These are phyloP conservation scores for Andrena praecox DNA, from an alignment of 2,888 invertebrate genomes.

Conservation along the genomic window DNA sequence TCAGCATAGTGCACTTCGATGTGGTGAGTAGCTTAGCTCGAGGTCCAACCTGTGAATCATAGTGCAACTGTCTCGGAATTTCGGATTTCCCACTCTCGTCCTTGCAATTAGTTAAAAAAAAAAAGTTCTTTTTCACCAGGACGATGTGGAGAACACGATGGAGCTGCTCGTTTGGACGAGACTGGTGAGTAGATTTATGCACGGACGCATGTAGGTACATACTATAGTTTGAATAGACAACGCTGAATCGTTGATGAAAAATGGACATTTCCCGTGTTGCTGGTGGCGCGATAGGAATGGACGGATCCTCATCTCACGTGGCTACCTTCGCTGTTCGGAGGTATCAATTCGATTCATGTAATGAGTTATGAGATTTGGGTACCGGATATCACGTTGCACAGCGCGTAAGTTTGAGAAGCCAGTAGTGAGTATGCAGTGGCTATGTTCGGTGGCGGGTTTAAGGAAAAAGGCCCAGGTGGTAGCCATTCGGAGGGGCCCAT, in stretches of 20 bases:
- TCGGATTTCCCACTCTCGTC: too few species aligned
- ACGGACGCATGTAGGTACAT: too few species aligned
- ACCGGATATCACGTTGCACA: slow-evolving; percentile 91
- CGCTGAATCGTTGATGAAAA: background rate
- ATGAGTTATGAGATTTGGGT: slow-evolving; percentile 90
- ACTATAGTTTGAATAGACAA: too few species aligned
- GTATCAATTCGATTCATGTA: slow-evolving; percentile 87
- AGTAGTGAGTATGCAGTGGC: background rate
- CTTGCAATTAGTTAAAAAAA: too few species aligned
- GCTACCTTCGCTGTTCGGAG: slow-evolving; percentile 89
- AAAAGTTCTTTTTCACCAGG: slow-evolving; percentile 8
- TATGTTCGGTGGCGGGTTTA: background rate
- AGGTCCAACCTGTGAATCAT: too few species aligned
- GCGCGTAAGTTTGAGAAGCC: slow-evolving; percentile 85
- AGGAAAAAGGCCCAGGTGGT: too few species aligned
- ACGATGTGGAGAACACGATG: background rate
- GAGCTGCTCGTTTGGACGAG: background rate
- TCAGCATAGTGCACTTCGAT: slow-evolving; percentile 86
- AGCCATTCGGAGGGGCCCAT: too few species aligned
- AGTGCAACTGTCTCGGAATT: too few species aligned
- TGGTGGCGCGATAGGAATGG: slow-evolving; percentile 86
- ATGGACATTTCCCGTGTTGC: slow-evolving; percentile 3
- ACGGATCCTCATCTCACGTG: slow-evolving; percentile 90
- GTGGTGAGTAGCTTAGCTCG: slow-evolving; percentile 72
- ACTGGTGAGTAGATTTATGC: slow-evolving; percentile 33